Evolutionary conservation across 1,140 invertebrate genomes (phyloP).

Genomic region (Drosophila pseudoananassae): DNA sequence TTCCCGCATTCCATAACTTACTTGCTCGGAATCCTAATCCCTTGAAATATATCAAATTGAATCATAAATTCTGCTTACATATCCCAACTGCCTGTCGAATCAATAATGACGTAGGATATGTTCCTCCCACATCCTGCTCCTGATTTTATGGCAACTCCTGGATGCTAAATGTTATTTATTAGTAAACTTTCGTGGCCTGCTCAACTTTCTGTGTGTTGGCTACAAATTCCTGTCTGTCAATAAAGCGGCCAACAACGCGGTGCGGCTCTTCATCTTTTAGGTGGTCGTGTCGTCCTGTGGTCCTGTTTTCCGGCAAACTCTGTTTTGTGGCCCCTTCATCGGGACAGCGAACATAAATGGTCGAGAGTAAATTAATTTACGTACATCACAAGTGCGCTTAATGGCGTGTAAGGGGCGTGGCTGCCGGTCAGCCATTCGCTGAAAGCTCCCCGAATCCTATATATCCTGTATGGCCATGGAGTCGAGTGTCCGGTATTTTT

Average conservation of each 20-base stretch:
- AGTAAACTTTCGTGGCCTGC: conserved; percentile 69
- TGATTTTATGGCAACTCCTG: conserved; percentile 39
- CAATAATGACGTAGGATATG: conserved; percentile 61
- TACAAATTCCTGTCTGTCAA: conserved; percentile 66
- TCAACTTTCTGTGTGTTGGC: conserved; percentile 51
- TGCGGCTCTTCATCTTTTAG: conserved; percentile 28
- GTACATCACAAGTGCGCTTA: conserved; percentile 77
- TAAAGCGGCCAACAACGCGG: conserved; percentile 54
- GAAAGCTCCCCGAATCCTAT: conserved; percentile 42
- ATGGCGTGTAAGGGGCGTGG: conserved; percentile 57
- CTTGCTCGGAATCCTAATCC: conserved; percentile 8
- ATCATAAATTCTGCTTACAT: conserved; percentile 59
- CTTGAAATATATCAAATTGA: conserved; percentile 27
- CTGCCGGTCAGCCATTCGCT: conserved; percentile 7
- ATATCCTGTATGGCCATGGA: conserved; percentile 1
- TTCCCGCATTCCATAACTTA: not conserved
- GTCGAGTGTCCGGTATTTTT: conserved; percentile 37
- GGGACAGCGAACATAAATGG: conserved; percentile 61
- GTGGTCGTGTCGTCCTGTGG: too few species aligned
- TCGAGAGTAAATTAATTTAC: conserved; percentile 77
- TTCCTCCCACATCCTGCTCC: conserved; percentile 23
- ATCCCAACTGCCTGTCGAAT: conserved; percentile 45
- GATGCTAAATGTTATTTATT: conserved; percentile 78
- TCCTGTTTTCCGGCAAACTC: too few species aligned
- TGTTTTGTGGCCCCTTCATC: conserved; percentile 20